Percentiles rank a stretch among this genome's conserved stretches.
phyloP scores from a whole-genome alignment of 2,888 invertebrate species.

The Sycophila texana region DNA sequence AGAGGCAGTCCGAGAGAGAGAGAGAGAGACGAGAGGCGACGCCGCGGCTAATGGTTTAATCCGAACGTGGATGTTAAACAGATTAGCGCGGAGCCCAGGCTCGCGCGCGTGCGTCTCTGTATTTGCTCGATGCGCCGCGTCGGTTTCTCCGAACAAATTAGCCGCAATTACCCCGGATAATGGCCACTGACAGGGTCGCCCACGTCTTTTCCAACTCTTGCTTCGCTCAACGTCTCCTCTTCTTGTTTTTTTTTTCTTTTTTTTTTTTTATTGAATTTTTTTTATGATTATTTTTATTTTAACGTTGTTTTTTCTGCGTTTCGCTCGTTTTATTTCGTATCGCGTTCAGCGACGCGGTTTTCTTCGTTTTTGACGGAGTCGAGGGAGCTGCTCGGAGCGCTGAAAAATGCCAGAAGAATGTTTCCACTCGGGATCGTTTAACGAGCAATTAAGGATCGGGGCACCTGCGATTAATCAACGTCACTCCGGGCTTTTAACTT shows the following conservation, averaged over 20 bases:
- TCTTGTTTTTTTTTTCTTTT: neutral
- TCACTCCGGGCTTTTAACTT: slow-evolving; percentile 33
- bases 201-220: neutral
- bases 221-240: neutral
- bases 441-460: slow-evolving; percentile 45
- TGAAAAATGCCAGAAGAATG: slow-evolving; percentile 44
- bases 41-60: slow-evolving; percentile 63
- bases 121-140: neutral
- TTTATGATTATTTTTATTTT: neutral
- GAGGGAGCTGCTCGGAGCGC: neutral
- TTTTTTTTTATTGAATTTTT: neutral
- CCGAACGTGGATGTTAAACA: slow-evolving; percentile 69
- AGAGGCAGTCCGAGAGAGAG: slow-evolving; percentile 60
- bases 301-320: neutral
- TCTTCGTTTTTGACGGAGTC: too few relatives aligned
- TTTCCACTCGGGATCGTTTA: slow-evolving; percentile 35
- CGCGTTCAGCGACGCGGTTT: too few relatives aligned
- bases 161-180: slow-evolving; percentile 37
- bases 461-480: slow-evolving; percentile 49
- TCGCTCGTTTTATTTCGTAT: neutral
- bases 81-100: slow-evolving; percentile 62
- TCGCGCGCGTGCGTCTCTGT: neutral
- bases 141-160: slow-evolving; percentile 29
- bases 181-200: slow-evolving; percentile 26
- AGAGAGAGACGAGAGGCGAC: slow-evolving; percentile 53